phyloP scores from a whole-genome alignment of 2,113 vertebrate genomes.

The Emydocephalus ijimae region DNA sequence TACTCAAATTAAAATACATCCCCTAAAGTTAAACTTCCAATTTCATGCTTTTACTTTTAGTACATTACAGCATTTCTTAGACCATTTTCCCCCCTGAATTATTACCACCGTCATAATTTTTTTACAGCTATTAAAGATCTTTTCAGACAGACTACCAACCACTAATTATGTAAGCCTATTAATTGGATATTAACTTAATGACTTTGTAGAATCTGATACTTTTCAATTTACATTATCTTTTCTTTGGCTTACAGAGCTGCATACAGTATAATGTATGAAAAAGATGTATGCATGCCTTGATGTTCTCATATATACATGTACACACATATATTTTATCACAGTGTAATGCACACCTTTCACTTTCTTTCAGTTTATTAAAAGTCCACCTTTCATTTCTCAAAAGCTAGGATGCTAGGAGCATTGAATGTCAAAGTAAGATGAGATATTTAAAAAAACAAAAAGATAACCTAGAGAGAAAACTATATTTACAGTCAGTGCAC shows the following conservation, averaged over 20 bases:
- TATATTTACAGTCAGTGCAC: not conserved
- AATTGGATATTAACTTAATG: not conserved
- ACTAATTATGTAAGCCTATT: not conserved
- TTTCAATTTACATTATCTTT: not conserved
- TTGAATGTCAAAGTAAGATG: not conserved
- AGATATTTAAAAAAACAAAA: not conserved
- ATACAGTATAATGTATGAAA: not conserved
- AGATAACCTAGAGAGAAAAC: not conserved
- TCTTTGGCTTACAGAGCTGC: not conserved
- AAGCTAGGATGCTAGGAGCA: not conserved
- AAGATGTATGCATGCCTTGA: not conserved
- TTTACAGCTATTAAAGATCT: not conserved
- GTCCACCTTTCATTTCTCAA: not conserved
- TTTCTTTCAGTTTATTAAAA: not conserved
- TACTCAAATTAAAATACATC: not conserved
- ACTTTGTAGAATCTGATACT: not conserved
- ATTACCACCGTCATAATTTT: not conserved
- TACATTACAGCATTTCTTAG: not conserved
- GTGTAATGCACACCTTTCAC: not conserved
- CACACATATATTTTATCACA: not conserved
- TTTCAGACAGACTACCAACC: not conserved
- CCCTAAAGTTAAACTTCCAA: not conserved
- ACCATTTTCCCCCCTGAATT: not conserved
- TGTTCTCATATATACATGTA: not conserved
- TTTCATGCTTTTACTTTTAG: not conserved